Conservation (phyloP, 2,113 vertebrate species). For the Lepisosteus osseus region DNA sequence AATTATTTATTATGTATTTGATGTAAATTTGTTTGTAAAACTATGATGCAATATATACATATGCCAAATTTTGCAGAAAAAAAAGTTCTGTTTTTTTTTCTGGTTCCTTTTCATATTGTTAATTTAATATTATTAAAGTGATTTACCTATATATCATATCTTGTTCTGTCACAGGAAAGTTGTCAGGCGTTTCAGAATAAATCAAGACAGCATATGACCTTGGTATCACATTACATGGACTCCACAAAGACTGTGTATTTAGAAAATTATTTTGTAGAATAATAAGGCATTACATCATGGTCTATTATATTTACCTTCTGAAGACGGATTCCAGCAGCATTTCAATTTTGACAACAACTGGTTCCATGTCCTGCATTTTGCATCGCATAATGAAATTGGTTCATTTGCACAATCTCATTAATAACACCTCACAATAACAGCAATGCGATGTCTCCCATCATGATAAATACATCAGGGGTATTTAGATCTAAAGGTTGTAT, state of each 20-base stretch:
- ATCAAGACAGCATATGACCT: slow-evolving; percentile 31
- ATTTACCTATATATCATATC: slow-evolving; percentile 36
- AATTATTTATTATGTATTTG: slow-evolving; percentile 76
- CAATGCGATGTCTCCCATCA: too few species aligned
- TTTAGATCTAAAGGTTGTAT: too few species aligned
- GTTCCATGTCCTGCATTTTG: too few species aligned
- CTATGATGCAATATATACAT: slow-evolving; percentile 72
- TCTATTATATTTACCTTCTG: too few species aligned
- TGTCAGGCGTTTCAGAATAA: slow-evolving; percentile 42
- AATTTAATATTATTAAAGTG: slow-evolving; percentile 59
- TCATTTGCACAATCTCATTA: too few species aligned
- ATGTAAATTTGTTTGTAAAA: slow-evolving; percentile 81
- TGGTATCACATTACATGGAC: slow-evolving; percentile 25
- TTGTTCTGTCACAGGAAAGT: slow-evolving; percentile 33
- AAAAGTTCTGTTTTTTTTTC: slow-evolving; percentile 48
- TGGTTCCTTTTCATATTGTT: slow-evolving; percentile 51
- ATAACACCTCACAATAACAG: too few species aligned
- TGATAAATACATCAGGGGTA: too few species aligned
- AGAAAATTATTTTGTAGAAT: too few species aligned
- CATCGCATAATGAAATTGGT: too few species aligned
- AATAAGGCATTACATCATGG: too few species aligned
- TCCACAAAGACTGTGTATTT: not conserved
- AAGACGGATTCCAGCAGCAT: too few species aligned
- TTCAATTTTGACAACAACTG: too few species aligned
- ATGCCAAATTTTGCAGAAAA: slow-evolving; percentile 75